Base-by-base conservation (phyloP, 35 echinoderm and acorn worm species). In the Antedon bifida region DNA sequence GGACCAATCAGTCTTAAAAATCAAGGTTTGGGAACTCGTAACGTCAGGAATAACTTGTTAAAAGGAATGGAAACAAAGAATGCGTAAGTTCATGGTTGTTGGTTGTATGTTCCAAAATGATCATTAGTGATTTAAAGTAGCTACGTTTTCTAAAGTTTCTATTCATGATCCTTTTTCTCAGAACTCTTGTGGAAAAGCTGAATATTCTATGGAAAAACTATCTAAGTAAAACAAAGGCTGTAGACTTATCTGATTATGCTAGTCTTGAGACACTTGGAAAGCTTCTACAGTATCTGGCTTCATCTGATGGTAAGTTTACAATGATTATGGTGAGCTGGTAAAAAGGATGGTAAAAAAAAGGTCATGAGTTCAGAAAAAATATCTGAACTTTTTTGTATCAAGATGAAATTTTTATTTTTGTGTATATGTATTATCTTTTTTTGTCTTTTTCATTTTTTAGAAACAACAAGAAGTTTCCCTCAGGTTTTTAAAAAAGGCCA, bases 231-330 rank as follows among this genome's bases (percentile, higher is more conserved):
- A 74, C 76, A 35, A 85, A 76, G 23, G 11, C 73, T 36, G 30
- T 3, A 3, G 74, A 75, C 78, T 33, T 85, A 16, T 74, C 75
- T 77, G 84, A 78, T 26, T 85, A 76, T 39, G 35, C 78, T 8
- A 85, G 84, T 45, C 19, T 85, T 34, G 84, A 85, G 34, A 74
- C 34, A 3, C 84, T 85, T 21, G 84, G 74, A 23, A 74, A 42
- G 29, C 17, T 42, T 26, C 32, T 85, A 19, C 33, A 45, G 33
- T 35, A 85, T 36, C 74, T 85, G 13, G 84, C 84, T 29, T 0
- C 31, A 8, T 23, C 31, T n/a, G n/a, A n/a, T 30, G 75, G 84
- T 85, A 85, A 33, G 46, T 84, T 38, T 35, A 79, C 35, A 7
- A 42, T 42, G n/a, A n/a, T n/a, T n/a, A n/a, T n/a, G n/a, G n/a